Evolutionary conservation across 2,797 vertebrate genomes (phyloP).

Genomic region (Hozukius guyotensis): DNA sequence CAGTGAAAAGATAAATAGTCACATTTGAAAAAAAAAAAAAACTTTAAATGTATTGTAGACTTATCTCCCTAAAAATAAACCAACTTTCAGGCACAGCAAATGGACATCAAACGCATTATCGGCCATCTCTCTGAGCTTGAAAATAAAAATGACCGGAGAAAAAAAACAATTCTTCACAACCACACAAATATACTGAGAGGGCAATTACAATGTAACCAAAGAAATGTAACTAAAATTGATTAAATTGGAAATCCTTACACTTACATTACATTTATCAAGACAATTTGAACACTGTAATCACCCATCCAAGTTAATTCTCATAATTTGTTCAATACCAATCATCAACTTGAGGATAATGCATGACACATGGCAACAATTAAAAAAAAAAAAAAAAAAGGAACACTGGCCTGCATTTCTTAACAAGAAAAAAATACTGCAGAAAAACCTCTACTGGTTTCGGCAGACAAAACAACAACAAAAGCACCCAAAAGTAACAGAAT

Average conservation of each 20-base stretch:
- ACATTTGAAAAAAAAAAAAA: neutral
- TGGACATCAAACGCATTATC: neutral
- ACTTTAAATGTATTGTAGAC: neutral
- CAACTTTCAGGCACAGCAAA: slow-evolving; percentile 14
- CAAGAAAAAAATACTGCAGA: slow-evolving; percentile 4
- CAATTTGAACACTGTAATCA: slow-evolving; percentile 20
- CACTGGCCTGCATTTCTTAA: slow-evolving; percentile 45
- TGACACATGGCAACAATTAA: neutral
- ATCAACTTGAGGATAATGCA: slow-evolving; percentile 12
- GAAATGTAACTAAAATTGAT: neutral
- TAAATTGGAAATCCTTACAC: neutral
- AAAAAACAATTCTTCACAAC: neutral
- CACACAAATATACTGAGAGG: slow-evolving; percentile 3
- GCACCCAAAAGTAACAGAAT: slow-evolving; percentile 42
- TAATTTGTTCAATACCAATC: slow-evolving; percentile 7
- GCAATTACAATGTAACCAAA: neutral
- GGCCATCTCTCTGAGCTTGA: neutral
- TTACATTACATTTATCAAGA: slow-evolving; percentile 32
- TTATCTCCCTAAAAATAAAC: neutral
- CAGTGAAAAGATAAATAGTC: neutral
- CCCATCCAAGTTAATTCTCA: neutral
- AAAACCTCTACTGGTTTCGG: slow-evolving; percentile 9
- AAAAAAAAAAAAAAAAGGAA: slow-evolving; percentile 24
- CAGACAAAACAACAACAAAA: slow-evolving; percentile 44
- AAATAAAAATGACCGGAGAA: slow-evolving; percentile 13